Evolutionary conservation across 1,140 invertebrate species (phyloP), one percentile per base, ranked within the genome.

Genomic region (Zaprionus davidi): DNA sequence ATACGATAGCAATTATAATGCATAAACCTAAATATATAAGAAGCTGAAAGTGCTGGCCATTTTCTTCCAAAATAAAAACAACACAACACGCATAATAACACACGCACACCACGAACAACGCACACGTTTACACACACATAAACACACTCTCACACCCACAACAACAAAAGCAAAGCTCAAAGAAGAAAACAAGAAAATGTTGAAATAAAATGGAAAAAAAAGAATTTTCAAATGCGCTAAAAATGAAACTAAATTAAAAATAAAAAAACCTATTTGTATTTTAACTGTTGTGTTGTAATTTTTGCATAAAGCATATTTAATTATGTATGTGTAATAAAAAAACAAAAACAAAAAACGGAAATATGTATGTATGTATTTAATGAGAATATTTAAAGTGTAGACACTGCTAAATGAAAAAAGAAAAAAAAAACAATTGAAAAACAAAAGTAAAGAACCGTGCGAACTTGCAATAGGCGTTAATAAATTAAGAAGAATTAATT

Each of bases 221-320:
- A 41, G 53, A 75, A 62, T 64, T 71, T 71, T 64, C 9, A 73
- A 74, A 79, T 56, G 46, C 64, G 46, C 70, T 70, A 79, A 73
- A 68, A 76, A 53, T 70, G 74, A 76, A 78, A 76, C 70, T 46
- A 46, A 46, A 46, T 46, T 38, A 17, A 17, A 46, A 31, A 5
- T 5, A 31, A 31, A 76, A 68, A 82, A 82, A 79, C 78, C 68
- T 87, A 87, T 91, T 91, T 83, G 73, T 87, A 87, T 79, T 91
- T 91, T 91, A 91, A 91, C 77, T 91, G 88, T 91, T 91, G 88
- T 91, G 88, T 91, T 91, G 87, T 91, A 91, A 90, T 90, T 90
- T 90, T 90, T 85, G 85, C 85, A 84, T 85, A 88, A 90, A 82
- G 78, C 82, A 82, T 90, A 90, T 90, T 84, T 84, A 85, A 85